Conservation (phyloP, 2,113 vertebrate genomes). For the Mesocricetus auratus region DNA sequence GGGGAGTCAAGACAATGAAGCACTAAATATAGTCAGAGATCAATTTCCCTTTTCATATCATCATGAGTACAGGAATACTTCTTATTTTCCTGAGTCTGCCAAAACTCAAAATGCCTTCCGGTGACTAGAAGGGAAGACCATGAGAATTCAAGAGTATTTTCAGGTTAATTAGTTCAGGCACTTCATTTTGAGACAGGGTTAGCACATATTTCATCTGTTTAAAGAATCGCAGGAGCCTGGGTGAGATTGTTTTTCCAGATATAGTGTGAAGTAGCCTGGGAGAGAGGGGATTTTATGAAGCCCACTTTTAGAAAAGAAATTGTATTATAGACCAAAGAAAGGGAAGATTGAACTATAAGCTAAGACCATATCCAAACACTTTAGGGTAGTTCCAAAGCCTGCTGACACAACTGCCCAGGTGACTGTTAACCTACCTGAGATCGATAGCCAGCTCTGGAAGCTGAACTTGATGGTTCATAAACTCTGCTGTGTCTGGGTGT, state of each 20-base stretch:
- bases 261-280: not conserved
- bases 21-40: conserved; percentile 86
- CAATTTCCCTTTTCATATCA: conserved; percentile 82
- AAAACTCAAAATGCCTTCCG: conserved; percentile 48
- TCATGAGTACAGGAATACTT: conserved; percentile 22
- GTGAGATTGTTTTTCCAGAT: conserved; percentile 70
- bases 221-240: conserved; percentile 31
- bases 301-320: not conserved
- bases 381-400: not conserved
- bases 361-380: not conserved
- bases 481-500: not conserved
- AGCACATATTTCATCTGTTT: conserved; percentile 47
- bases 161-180: conserved; percentile 66
- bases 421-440: not conserved
- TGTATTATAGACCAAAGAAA: not conserved
- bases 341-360: not conserved
- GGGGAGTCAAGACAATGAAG: conserved; percentile 78
- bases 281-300: not conserved
- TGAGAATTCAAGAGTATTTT: conserved; percentile 56
- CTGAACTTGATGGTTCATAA: not conserved
- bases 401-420: not conserved
- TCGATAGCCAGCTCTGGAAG: not conserved
- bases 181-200: conserved; percentile 64
- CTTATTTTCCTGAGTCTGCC: conserved; percentile 41
- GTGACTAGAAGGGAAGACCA: conserved; percentile 4